Base-by-base conservation (phyloP, 2,888 invertebrate species). In the Carpatolechia fugitivella region DNA sequence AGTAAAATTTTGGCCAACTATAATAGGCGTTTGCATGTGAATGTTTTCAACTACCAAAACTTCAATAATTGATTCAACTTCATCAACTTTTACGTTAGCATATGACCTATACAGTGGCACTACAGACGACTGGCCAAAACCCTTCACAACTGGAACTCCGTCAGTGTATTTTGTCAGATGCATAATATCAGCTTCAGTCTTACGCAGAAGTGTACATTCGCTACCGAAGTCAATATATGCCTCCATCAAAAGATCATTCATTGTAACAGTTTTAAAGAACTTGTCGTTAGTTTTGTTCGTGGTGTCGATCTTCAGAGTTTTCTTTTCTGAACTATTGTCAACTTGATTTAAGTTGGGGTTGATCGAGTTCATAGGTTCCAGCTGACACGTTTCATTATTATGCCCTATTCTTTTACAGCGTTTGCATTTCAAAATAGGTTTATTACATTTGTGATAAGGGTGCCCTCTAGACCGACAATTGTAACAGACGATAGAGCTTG, bases 1-100 rank as follows among this genome's bases (percentile, higher is more conserved):
- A 4, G 56, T 56, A 20, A 59, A 59, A 33, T 58, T 24, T 36
- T 58, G 58, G 0, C 58, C 58, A 0, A 58, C 11, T 1, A 58
- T 10, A 3, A 58, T 4, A 1, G 58, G 36, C 3, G 48, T 48
- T 0, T 41, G 40, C 20, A 58, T n/a, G 24, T 44, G 53, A 8
- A 53, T 38, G 18, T 40, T 40, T n/a, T 31, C 6, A 3, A 55
- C 53, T 6, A 58, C 35, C 1, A 55, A 49, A 0, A 53, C 46
- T 4, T 53, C 49, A 1, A 58, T 10, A 4, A 0, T 0, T 1
- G 50, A 33, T 24, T 55, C 56, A 0, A 58, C 54, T 0, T 56
- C 54, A 10, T 58, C 58, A 2, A 58, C 3, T 38, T 52, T 58
- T 29, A 54, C 0, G 3, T 7, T 33, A 3, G 52, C 16, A 3